Percentiles rank a stretch among this genome's conserved stretches.
Evolutionary conservation across 1,140 invertebrate species (phyloP).

Genomic region (Matsumurasca onukii): DNA sequence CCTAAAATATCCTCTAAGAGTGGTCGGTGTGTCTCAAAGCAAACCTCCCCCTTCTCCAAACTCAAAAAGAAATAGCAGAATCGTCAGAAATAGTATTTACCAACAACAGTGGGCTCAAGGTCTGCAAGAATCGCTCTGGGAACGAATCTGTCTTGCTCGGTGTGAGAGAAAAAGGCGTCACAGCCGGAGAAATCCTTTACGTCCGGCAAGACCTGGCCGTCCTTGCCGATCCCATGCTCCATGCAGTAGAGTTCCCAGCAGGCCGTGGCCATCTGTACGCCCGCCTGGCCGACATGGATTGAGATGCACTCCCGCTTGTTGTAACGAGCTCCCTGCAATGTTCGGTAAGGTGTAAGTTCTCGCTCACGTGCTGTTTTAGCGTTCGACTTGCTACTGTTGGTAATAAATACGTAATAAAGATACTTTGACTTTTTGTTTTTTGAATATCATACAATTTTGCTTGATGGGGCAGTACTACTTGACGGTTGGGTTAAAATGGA

Average conservation of each 20-base stretch:
- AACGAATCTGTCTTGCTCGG: conserved; percentile 58
- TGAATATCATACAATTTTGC: no score
- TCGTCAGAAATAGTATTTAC: conserved; percentile 32
- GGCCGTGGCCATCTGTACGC: conserved; percentile 83
- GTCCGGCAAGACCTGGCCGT: conserved; percentile 54
- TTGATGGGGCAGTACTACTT: no score
- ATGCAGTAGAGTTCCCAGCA: conserved; percentile 82
- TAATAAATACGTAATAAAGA: no score
- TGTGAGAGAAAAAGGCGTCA: conserved; percentile 66
- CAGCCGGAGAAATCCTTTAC: conserved; percentile 46
- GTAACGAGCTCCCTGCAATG: conserved; percentile 32
- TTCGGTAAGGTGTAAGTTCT: no score
- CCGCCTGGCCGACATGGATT: conserved; percentile 81
- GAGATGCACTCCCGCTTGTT: conserved; percentile 67
- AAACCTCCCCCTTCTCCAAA: no score
- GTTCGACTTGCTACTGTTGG: no score
- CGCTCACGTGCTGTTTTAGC: no score
- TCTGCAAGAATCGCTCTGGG: conserved; percentile 55
- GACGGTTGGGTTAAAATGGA: no score
- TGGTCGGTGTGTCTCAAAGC: no score
- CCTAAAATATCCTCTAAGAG: no score
- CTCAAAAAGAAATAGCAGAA: no score
- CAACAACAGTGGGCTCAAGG: conserved; percentile 47
- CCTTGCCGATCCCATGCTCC: conserved; percentile 76
- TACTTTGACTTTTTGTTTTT: no score